Percentiles rank a stretch among this genome's conserved stretches.
Conservation (phyloP, 2,888 invertebrate genomes). For the Rhimphoctona megacephalus region DNA sequence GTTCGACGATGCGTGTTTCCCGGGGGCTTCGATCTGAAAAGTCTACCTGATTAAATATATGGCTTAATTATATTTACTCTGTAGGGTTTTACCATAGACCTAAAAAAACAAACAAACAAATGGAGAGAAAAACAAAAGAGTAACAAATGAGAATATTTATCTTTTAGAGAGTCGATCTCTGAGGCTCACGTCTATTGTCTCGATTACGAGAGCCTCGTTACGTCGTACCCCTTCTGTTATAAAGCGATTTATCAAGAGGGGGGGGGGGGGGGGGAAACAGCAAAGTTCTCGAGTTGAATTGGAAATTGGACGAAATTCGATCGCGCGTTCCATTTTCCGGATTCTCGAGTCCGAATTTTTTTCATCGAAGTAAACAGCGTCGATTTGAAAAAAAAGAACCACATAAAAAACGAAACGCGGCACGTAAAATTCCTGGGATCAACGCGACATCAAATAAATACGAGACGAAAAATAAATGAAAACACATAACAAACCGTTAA, state of each 20-base stretch:
- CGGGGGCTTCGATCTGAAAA: slow-evolving; percentile 83
- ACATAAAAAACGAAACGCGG: neutral
- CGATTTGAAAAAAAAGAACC: neutral
- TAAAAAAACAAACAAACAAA: slow-evolving; percentile 73
- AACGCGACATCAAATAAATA: slow-evolving; percentile 74
- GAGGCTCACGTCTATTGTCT: slow-evolving; percentile 76
- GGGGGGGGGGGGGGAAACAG: too few species aligned
- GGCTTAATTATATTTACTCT: slow-evolving; percentile 84
- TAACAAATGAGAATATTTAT: slow-evolving; percentile 51
- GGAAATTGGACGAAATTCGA: slow-evolving; percentile 36
- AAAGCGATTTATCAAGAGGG: slow-evolving; percentile 23
- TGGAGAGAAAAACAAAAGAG: slow-evolving; percentile 21
- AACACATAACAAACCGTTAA: slow-evolving; percentile 39
- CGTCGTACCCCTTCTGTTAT: neutral
- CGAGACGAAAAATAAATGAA: slow-evolving; percentile 39
- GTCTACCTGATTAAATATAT: slow-evolving; percentile 85
- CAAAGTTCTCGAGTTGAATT: slow-evolving; percentile 12
- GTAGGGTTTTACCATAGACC: slow-evolving; percentile 83
- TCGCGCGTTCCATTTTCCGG: slow-evolving; percentile 46
- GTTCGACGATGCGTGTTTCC: slow-evolving; percentile 47
- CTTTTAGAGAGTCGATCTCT: slow-evolving; percentile 62
- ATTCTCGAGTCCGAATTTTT: slow-evolving; percentile 13
- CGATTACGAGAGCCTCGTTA: slow-evolving; percentile 77
- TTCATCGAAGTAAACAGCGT: neutral
- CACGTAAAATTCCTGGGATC: slow-evolving; percentile 74